Conservation (phyloP, 2,113 vertebrate genomes). For the Cyanistes caeruleus region DNA sequence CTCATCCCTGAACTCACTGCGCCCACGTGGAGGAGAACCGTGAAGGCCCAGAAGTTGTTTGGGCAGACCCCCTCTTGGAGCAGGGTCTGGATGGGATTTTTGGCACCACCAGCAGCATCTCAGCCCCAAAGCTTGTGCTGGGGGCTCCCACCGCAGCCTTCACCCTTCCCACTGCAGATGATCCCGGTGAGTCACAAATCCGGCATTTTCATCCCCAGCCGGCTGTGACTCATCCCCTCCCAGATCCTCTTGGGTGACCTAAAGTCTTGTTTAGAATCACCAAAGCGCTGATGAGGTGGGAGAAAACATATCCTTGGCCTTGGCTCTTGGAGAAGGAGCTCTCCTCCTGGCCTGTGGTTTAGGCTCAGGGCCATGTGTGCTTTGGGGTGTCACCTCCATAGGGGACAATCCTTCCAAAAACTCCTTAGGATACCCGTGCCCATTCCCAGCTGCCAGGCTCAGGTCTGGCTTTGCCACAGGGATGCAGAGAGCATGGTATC, state of each 20-base stretch:
- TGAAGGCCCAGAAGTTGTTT: neutral
- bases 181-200: neutral
- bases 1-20: neutral
- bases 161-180: neutral
- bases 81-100: neutral
- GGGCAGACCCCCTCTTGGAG: neutral
- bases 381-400: rapidly evolving
- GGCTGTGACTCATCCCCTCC: neutral
- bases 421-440: neutral
- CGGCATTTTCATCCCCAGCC: neutral
- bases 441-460: neutral
- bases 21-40: neutral
- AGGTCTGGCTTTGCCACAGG: neutral
- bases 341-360: neutral
- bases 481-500: neutral
- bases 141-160: neutral
- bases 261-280: neutral
- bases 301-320: neutral
- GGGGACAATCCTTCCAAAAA: neutral
- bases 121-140: neutral
- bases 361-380: rapidly evolving
- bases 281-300: neutral
- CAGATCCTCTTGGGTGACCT: neutral
- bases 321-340: neutral
- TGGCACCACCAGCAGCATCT: rapidly evolving